phyloP scores from a whole-genome alignment of 2,797 vertebrate genomes.

The Phalanger gymnotis region DNA sequence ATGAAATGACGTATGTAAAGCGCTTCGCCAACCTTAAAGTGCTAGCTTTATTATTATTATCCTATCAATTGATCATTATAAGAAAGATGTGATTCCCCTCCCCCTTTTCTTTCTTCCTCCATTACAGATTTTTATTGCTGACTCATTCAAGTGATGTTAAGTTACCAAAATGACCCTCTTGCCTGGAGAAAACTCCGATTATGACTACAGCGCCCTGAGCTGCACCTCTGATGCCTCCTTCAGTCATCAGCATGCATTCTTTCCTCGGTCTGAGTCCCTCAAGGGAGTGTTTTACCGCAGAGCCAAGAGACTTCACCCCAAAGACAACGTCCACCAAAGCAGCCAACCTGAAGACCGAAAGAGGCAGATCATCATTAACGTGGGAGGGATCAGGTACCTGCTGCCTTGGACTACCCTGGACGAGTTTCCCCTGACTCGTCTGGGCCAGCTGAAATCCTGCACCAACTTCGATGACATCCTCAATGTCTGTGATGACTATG shows the following conservation, averaged over 20 bases:
- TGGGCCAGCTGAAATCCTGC: constrained; percentile 95
- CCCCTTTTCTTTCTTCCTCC: constrained; percentile 28
- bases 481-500: constrained; percentile 96
- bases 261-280: constrained; percentile 89
- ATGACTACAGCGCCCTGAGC: constrained; percentile 97
- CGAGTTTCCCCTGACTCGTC: constrained; percentile 94
- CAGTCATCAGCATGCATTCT: constrained; percentile 86
- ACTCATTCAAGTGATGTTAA: constrained; percentile 89
- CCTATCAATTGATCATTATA: not conserved
- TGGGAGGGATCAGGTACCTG: constrained; percentile 96
- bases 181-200: constrained; percentile 97
- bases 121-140: not conserved
- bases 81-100: not conserved
- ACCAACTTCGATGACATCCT: constrained; percentile 98
- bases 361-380: constrained; percentile 95
- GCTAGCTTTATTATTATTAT: not conserved
- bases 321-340: constrained; percentile 76
- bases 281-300: constrained; percentile 96
- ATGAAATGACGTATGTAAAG: not conserved
- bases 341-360: constrained; percentile 86
- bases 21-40: not conserved
- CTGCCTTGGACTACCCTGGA: constrained; percentile 98
- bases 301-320: constrained; percentile 88
- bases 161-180: constrained; percentile 94
- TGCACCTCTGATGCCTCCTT: constrained; percentile 93